These are phyloP conservation scores for Carassius auratus DNA, from an alignment of 2,113 vertebrate genomes.

Conservation along the genomic window DNA sequence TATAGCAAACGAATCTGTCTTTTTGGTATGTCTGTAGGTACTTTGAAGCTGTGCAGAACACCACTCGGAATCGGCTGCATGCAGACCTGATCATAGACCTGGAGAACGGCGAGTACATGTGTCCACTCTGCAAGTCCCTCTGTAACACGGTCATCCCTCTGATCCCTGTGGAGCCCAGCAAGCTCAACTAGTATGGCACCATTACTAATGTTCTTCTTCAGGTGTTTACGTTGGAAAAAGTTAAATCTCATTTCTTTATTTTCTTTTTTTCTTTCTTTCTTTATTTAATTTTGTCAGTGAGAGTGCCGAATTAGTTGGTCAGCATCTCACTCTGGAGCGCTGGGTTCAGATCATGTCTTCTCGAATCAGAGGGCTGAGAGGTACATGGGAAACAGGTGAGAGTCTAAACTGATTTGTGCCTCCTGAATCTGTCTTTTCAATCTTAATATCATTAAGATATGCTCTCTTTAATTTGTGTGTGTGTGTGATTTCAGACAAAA, in stretches of 20 bases:
- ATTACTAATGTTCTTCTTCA: not conserved
- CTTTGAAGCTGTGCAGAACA: slow-evolving; percentile 93
- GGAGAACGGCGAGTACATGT: slow-evolving; percentile 95
- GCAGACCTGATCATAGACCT: slow-evolving; percentile 91
- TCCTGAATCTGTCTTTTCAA: too few relatives aligned
- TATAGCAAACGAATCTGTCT: not conserved
- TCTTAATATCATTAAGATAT: too few relatives aligned
- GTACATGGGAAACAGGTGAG: slow-evolving; percentile 71
- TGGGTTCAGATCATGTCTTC: slow-evolving; percentile 90
- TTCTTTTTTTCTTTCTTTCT: not conserved
- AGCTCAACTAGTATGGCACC: slow-evolving; percentile 78
- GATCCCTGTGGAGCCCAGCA: slow-evolving; percentile 86
- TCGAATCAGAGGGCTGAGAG: slow-evolving; percentile 84
- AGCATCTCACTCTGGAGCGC: slow-evolving; percentile 84
- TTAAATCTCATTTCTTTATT: not conserved
- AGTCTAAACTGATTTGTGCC: not conserved
- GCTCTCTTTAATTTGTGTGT: not conserved
- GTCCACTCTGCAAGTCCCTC: slow-evolving; percentile 95
- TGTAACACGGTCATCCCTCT: slow-evolving; percentile 97
- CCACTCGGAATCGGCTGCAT: slow-evolving; percentile 88
- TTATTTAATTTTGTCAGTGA: slow-evolving; percentile 65
- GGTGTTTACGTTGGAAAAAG: not conserved
- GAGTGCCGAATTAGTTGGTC: slow-evolving; percentile 87
- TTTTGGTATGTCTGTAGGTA: slow-evolving; percentile 75
- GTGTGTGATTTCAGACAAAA: slow-evolving; percentile 51